phyloP scores from a whole-genome alignment of 2,888 invertebrate genomes.

The Spilosoma lubricipeda region DNA sequence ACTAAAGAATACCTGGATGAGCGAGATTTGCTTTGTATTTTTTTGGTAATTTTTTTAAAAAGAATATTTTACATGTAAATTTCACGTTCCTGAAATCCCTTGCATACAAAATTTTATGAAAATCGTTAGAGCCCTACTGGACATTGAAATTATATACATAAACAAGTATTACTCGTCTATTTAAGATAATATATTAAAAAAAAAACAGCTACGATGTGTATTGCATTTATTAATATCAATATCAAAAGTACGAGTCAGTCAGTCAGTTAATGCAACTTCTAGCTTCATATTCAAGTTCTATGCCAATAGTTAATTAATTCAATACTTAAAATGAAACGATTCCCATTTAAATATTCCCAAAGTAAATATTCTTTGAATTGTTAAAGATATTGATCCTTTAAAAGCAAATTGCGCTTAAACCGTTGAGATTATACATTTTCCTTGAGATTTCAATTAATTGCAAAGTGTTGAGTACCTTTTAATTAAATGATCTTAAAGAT shows the following conservation, averaged over 20 bases:
- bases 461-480: not conserved
- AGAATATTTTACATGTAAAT: too few relatives aligned
- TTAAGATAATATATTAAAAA: too few relatives aligned
- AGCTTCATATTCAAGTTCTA: not conserved
- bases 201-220: too few relatives aligned
- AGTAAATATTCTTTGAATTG: not conserved
- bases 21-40: too few relatives aligned
- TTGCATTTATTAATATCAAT: not conserved
- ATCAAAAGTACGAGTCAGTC: not conserved
- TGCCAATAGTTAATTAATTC: not conserved
- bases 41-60: too few relatives aligned
- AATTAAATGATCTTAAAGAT: not conserved
- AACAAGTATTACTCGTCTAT: too few relatives aligned
- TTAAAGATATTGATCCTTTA: constrained; percentile 4
- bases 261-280: not conserved
- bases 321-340: not conserved
- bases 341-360: not conserved
- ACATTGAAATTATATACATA: too few relatives aligned
- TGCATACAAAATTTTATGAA: too few relatives aligned
- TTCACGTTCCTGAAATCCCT: too few relatives aligned
- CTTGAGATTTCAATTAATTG: constrained; percentile 1
- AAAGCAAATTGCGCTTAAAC: not conserved
- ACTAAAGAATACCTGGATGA: too few relatives aligned
- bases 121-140: too few relatives aligned
- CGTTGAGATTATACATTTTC: not conserved